These are phyloP conservation scores for Sciaenops ocellatus DNA, from an alignment of 2,797 vertebrate genomes.

Conservation along the genomic window DNA sequence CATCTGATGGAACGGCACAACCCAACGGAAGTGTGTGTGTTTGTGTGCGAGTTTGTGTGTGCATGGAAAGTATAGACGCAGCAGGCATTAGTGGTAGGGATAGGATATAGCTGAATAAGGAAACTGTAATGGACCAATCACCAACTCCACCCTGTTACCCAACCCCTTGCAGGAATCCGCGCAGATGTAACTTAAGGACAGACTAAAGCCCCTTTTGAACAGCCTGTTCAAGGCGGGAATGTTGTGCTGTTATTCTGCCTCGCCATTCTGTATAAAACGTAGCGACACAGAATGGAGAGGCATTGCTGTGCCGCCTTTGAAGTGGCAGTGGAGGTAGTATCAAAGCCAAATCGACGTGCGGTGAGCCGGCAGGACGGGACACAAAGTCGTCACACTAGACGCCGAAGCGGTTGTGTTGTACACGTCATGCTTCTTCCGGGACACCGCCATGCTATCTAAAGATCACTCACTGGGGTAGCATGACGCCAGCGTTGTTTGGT, in stretches of 20 bases:
- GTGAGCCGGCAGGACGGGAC: not conserved
- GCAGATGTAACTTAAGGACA: constrained; percentile 8
- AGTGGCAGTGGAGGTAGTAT: not conserved
- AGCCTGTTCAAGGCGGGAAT: not conserved
- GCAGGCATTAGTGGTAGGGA: constrained; percentile 43
- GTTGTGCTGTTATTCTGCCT: not conserved
- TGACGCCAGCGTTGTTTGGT: too few species aligned
- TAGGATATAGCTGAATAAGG: constrained; percentile 52
- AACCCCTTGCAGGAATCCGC: constrained; percentile 28
- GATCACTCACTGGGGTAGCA: too few species aligned
- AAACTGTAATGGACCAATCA: constrained; percentile 40
- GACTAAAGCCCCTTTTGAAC: not conserved
- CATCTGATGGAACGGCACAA: constrained; percentile 54
- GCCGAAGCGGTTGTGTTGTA: too few species aligned
- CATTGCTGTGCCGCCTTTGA: not conserved
- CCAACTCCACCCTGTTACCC: constrained; percentile 33
- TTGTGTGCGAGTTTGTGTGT: constrained; percentile 2
- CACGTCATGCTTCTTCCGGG: too few species aligned
- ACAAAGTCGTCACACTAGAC: too few species aligned
- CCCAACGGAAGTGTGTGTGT: constrained; percentile 49
- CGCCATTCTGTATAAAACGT: not conserved
- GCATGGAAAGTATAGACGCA: constrained; percentile 38
- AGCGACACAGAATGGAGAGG: not conserved
- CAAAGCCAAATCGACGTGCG: not conserved
- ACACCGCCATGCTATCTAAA: too few species aligned